These are phyloP conservation scores for Glyphotaelius pellucidus DNA, from an alignment of 2,888 invertebrate species.

Conservation along the genomic window DNA sequence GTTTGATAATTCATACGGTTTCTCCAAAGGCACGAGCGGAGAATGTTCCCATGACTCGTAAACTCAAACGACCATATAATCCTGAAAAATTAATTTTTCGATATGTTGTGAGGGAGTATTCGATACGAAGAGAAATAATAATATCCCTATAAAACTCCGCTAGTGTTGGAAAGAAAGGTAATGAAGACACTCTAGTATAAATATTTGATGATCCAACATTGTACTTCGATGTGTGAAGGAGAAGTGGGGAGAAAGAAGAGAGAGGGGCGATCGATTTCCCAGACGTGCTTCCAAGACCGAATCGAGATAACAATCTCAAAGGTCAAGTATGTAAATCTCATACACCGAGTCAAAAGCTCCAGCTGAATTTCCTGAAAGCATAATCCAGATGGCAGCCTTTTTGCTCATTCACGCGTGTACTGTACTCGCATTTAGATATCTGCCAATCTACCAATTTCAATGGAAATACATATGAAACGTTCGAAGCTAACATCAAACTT, in stretches of 20 bases:
- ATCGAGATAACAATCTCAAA: background rate
- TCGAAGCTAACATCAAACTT: background rate
- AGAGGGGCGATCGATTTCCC: slow-evolving; percentile 18
- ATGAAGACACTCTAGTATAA: slow-evolving; percentile 40
- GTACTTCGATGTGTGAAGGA: background rate
- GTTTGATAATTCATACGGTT: background rate
- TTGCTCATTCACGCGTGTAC: background rate
- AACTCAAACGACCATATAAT: background rate
- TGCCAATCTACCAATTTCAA: background rate
- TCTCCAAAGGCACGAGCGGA: background rate
- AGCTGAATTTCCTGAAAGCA: background rate
- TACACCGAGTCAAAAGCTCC: slow-evolving; percentile 23
- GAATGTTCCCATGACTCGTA: background rate
- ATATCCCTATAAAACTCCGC: background rate
- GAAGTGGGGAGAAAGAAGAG: background rate
- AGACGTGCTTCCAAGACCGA: slow-evolving; percentile 5
- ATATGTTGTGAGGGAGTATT: background rate
- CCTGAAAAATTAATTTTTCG: background rate
- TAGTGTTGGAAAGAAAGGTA: slow-evolving; percentile 26
- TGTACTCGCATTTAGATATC: background rate
- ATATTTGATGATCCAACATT: slow-evolving; percentile 29
- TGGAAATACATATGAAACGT: background rate
- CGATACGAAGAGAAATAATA: background rate
- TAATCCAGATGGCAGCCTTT: background rate
- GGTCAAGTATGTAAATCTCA: slow-evolving; percentile 33